A percentile compares a stretch with the other conserved stretches of the same genome.
Evolutionary conservation across 2,113 vertebrate species (phyloP).

Genomic region (Lanius collurio): DNA sequence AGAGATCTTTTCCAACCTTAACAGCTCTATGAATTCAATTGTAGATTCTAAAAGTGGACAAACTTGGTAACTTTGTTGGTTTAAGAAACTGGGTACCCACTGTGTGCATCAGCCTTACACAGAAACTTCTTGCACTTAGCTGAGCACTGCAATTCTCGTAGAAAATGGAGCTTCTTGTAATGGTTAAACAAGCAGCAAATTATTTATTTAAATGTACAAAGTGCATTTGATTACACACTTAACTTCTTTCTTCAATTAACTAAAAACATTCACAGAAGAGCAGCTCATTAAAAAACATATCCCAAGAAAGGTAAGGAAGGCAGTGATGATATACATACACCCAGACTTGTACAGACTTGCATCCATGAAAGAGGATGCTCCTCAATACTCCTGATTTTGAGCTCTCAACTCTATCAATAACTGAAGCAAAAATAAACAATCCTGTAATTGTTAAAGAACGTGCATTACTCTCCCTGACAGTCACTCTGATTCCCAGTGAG

Average conservation of each 20-base stretch:
- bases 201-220: not conserved
- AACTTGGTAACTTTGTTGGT: not conserved
- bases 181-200: not conserved
- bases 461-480: not conserved
- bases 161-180: not conserved
- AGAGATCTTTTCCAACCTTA: not conserved
- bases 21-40: not conserved
- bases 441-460: not conserved
- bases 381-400: not conserved
- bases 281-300: not conserved
- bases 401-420: not conserved
- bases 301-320: not conserved
- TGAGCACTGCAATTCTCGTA: not conserved
- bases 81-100: not conserved
- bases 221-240: not conserved
- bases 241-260: not conserved
- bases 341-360: not conserved
- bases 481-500: not conserved
- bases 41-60: not conserved
- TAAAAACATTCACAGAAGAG: not conserved
- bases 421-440: not conserved
- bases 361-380: not conserved
- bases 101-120: not conserved
- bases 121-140: not conserved
- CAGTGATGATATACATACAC: not conserved